Evolutionary conservation across 2,113 vertebrate species (phyloP), one percentile per base, ranked within the genome.

Genomic region (Gymnorhina tibicen): DNA sequence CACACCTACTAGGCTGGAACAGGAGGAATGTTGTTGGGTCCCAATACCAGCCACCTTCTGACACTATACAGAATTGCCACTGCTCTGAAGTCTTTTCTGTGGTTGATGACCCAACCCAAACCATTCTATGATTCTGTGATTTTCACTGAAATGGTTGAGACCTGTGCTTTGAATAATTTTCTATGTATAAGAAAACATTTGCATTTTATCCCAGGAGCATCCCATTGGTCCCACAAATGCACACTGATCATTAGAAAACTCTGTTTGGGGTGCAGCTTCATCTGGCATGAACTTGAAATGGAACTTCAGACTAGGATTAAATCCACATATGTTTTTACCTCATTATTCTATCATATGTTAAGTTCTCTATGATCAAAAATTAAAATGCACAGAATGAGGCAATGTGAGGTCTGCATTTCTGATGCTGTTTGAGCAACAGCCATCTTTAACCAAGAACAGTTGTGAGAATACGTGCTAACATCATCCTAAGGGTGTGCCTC

Each of bases 401-500:
- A 82, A 87, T 33, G 42, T 17, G 44, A 78, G 53, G 32, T 32
- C 90, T 85, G 55, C 19, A 66, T 62, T 84, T 79, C 62, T 85
- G 52, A 83, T 33, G 46, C 33, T 69, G 52, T 69, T 91, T 85
- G 85, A 91, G 72, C 33, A 85, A 93, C 21, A 90, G 37, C 19
- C 53, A 46, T 35, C 39, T 94, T 91, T 94, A 94, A 96, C 18
- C 39, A 95, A 70, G 55, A 94, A 74, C 82, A 90, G 68, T 85
- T 95, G 88, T 74, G 59, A 87, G 87, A 74, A 59, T 90, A 90
- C 8, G 2, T 84, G 83, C 82, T 73, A 94, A 74, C 35, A 46
- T 49, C 67, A 81, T 16, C n/a, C 47, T 49, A 37, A 76, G 91
- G 67, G 85, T 1, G 23, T 80, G 83, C 50, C 67, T 83, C 64